Evolutionary conservation across 2,888 invertebrate species (phyloP), one percentile per base, ranked within the genome.

Genomic region (Hartigia nigra): DNA sequence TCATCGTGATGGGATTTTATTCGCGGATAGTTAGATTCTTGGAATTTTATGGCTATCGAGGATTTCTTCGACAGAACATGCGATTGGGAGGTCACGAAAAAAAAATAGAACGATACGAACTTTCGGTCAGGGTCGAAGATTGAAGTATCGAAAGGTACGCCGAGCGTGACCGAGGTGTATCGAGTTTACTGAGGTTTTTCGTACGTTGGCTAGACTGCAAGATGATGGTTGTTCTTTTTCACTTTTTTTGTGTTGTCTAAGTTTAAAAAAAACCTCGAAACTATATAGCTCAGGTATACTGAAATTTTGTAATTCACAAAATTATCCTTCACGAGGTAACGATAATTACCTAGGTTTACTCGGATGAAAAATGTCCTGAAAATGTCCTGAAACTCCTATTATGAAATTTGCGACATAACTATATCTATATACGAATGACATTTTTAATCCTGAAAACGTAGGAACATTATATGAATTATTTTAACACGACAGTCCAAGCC

Each of bases 71-170:
- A 1, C 9, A 31, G 23, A 4, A 0, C 3, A 12, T 31, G 31
- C 0, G 23, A 12, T 70, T 23, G 72, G 72, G 12, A 3, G 31
- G 12, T 32, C 72, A 5, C 32, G 72, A 12, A 31, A 14, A 72
- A 72, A 32, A 32, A 32, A 31, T 72, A 31, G 31, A 31, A 14
- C 72, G 72, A 31, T 31, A 72, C 14, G 72, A 35, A 31, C 32
- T 12, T 72, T 72, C 23, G 32, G 34, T 72, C 72, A 35, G 72
- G 72, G 72, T 31, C 23, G 72, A 35, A 84, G 78, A 76, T 74
- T 76, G 74, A 81, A 79, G 79, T 80, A 84, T 83, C 82, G 82
- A 84, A 84, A 82, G 75, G 79, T 77, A 78, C 78, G 79, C 76
- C 82, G 77, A 77, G 78, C 82, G 81, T 80, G 79, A 77, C 70